Evolutionary conservation across 2,888 invertebrate species (phyloP).

Genomic region (Tenthredo livida): DNA sequence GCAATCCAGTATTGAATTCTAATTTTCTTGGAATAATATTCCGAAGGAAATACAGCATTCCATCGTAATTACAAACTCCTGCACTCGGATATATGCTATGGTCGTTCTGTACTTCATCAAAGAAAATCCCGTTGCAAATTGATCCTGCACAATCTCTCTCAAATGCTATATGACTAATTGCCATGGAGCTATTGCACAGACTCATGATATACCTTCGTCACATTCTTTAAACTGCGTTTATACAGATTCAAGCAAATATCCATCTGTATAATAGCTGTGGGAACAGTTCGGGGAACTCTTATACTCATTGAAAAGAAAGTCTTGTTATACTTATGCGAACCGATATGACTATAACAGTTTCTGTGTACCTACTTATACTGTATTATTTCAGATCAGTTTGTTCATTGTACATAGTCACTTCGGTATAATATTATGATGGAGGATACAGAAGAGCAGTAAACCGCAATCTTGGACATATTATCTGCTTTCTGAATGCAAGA

Average conservation of each 20-base stretch:
- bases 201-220: not conserved
- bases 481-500: not conserved
- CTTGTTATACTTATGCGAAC: not conserved
- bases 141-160: not conserved
- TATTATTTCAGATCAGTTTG: too few species aligned
- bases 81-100: too few species aligned
- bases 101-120: not conserved
- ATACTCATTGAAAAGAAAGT: conserved; percentile 33
- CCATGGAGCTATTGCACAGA: not conserved
- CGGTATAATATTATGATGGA: not conserved
- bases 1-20: conserved; percentile 25
- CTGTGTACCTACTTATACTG: conserved; percentile 1
- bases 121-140: not conserved
- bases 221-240: not conserved
- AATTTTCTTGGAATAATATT: conserved; percentile 22
- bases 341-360: conserved; percentile 17
- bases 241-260: conserved; percentile 6
- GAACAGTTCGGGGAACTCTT: not conserved
- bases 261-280: not conserved
- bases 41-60: conserved; percentile 1
- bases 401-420: not conserved
- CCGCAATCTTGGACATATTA: not conserved
- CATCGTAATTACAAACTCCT: not conserved
- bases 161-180: not conserved
- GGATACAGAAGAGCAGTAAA: not conserved